Percentiles rank a stretch among this genome's conserved stretches.
Evolutionary conservation across 2,888 invertebrate species (phyloP).

Genomic region (Synanthedon tipuliformis): DNA sequence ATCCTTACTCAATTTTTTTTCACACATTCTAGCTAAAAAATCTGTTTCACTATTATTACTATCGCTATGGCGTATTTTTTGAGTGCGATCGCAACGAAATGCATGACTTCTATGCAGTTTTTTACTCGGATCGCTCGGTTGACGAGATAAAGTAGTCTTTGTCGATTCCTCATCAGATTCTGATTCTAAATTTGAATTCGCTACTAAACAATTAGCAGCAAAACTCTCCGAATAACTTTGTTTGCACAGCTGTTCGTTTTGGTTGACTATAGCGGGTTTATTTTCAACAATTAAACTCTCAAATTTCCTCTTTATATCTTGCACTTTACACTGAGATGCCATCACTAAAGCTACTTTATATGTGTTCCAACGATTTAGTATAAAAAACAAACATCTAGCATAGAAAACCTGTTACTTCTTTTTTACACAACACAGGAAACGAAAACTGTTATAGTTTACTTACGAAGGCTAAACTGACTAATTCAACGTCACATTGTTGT

Average conservation of each 20-base stretch:
- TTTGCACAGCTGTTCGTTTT: conserved; percentile 18
- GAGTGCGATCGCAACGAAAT: conserved; percentile 65
- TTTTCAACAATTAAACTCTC: conserved; percentile 59
- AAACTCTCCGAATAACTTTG: conserved; percentile 2
- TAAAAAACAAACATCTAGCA: not conserved
- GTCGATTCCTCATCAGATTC: conserved; percentile 8
- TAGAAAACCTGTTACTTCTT: conserved; percentile 6
- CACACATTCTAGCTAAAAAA: conserved; percentile 43
- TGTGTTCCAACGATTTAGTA: not conserved
- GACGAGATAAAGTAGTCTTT: conserved; percentile 46
- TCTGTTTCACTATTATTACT: conserved; percentile 47
- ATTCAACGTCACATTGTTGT: not conserved
- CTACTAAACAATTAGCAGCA: not conserved
- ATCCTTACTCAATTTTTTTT: conserved; percentile 49
- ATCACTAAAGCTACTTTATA: conserved; percentile 36
- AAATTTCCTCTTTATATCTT: conserved; percentile 74
- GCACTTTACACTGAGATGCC: conserved; percentile 66
- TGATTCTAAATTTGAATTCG: not conserved
- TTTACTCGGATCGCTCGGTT: conserved; percentile 63
- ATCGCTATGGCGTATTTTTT: conserved; percentile 48
- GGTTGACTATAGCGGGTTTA: conserved; percentile 18
- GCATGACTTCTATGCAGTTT: conserved; percentile 72
- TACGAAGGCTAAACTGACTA: not conserved
- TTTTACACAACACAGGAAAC: conserved; percentile 8
- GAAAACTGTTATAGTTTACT: conserved; percentile 2